These are phyloP conservation scores for Picathartes gymnocephalus DNA, from an alignment of 2,113 vertebrate genomes.

Conservation along the genomic window DNA sequence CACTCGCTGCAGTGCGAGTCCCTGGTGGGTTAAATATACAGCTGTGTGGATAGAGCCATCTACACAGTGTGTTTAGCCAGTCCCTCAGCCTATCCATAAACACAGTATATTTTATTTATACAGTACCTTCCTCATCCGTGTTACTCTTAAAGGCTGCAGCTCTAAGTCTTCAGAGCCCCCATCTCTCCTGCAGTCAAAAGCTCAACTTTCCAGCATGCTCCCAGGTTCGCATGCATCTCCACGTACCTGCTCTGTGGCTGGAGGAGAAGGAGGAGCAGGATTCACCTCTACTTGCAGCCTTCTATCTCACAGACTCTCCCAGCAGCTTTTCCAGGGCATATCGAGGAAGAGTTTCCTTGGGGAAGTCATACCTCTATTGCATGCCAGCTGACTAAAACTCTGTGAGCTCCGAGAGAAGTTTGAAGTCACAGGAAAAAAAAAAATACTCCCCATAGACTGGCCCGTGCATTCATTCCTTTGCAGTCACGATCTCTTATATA, in stretches of 20 bases:
- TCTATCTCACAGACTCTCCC: slow-evolving; percentile 24
- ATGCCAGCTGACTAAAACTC: slow-evolving; percentile 65
- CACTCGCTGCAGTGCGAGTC: background rate
- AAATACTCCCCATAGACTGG: slow-evolving; percentile 43
- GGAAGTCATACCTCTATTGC: slow-evolving; percentile 47
- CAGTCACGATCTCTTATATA: slow-evolving; percentile 39
- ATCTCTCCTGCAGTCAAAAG: background rate
- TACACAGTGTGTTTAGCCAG: background rate
- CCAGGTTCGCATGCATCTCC: background rate
- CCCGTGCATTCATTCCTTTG: slow-evolving; percentile 45
- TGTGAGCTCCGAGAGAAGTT: slow-evolving; percentile 45
- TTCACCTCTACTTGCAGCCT: slow-evolving; percentile 29
- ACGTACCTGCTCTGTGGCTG: slow-evolving; percentile 49
- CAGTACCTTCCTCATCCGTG: background rate
- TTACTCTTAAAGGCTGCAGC: slow-evolving; percentile 22
- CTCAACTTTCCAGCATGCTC: slow-evolving; percentile 30
- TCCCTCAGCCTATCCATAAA: slow-evolving; percentile 21
- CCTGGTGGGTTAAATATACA: slow-evolving; percentile 24
- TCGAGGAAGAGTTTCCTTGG: slow-evolving; percentile 54
- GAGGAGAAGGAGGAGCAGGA: background rate
- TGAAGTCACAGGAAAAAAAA: slow-evolving; percentile 55
- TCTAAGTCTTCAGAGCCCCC: background rate
- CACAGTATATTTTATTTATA: slow-evolving; percentile 7
- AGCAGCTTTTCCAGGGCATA: slow-evolving; percentile 35
- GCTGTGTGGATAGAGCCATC: slow-evolving; percentile 2